Evolutionary conservation across 2,113 vertebrate genomes (phyloP), one percentile per base, ranked within the genome.

Genomic region (Mohoua ochrocephala): DNA sequence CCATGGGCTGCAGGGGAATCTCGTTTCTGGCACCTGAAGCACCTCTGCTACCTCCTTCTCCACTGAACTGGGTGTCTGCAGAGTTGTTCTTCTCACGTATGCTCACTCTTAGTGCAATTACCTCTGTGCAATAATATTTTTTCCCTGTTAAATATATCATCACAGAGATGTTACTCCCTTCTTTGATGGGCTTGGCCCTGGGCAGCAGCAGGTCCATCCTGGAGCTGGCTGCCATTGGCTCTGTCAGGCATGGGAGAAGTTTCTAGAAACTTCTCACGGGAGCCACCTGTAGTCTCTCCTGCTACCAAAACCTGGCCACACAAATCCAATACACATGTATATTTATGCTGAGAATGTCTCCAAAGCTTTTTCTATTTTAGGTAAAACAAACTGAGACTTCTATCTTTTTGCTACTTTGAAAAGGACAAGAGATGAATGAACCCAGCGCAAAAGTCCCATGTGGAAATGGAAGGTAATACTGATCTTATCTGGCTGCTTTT

Each of bases 261-360:
- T 61, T 61, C 17, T 27, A 35, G 8, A 52, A 47, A 59, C 6
- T 60, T 53, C 20, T 53, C 33, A 35, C 39, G 47, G 8, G 68
- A 41, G 10, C 15, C 15, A 50, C 12, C 4, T 1, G 0, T 15
- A 57, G 24, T 30, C 4, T 15, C 6, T 31, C 12, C 30, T 15
- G 5, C 21, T 63, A 33, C 17, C 9, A 23, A 83, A 76, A 35
- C 24, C 30, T 16, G 30, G 14, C n/a, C 21, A 49, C 3, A 1
- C 6, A 76, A 61, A 69, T 76, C 18, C 14, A 61, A 23, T 31
- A 61, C 4, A 31, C 21, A 19, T 0, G 0, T 17, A 41, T 15
- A 35, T 6, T 31, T 90, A 22, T 3, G 2, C 8, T 50, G 30
- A 74, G 22, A 63, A 70, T 50, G 8, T 37, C 35, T 57, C 56